Conservation (phyloP, 2,797 vertebrate genomes). For the Leucoraja ocellata region DNA sequence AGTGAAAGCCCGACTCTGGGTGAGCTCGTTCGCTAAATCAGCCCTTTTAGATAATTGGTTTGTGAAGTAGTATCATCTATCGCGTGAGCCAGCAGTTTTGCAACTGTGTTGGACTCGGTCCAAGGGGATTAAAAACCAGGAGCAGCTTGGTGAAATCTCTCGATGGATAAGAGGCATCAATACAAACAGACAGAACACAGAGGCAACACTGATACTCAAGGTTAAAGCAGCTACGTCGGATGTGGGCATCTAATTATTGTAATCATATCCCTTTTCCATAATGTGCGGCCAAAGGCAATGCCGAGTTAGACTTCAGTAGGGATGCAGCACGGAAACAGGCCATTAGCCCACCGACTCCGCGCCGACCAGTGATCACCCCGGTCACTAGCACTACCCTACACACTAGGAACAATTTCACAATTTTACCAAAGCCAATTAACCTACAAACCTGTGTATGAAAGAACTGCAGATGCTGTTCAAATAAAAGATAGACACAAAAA, state of each 20-base stretch:
- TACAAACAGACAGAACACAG: not conserved
- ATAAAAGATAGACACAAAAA: too few species aligned
- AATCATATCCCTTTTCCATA: constrained; percentile 15
- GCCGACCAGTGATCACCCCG: too few species aligned
- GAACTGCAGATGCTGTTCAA: too few species aligned
- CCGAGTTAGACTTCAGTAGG: too few species aligned
- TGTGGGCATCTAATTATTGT: constrained; percentile 9
- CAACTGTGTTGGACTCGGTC: not conserved
- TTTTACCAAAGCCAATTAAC: too few species aligned
- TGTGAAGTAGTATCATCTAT: not conserved
- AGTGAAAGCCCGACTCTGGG: not conserved
- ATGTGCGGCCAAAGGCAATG: not conserved
- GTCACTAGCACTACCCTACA: too few species aligned
- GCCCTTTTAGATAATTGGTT: constrained; percentile 18
- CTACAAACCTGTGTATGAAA: too few species aligned
- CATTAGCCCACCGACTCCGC: too few species aligned
- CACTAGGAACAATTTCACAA: too few species aligned
- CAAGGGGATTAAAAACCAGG: not conserved
- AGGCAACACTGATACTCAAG: not conserved
- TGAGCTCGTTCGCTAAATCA: not conserved
- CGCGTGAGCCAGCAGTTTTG: constrained; percentile 21
- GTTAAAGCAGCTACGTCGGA: not conserved
- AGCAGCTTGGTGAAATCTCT: constrained; percentile 10
- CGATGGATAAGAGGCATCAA: constrained; percentile 16
- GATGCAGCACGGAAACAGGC: too few species aligned